Conservation (phyloP, 2,113 vertebrate species). For the Camelus bactrianus region DNA sequence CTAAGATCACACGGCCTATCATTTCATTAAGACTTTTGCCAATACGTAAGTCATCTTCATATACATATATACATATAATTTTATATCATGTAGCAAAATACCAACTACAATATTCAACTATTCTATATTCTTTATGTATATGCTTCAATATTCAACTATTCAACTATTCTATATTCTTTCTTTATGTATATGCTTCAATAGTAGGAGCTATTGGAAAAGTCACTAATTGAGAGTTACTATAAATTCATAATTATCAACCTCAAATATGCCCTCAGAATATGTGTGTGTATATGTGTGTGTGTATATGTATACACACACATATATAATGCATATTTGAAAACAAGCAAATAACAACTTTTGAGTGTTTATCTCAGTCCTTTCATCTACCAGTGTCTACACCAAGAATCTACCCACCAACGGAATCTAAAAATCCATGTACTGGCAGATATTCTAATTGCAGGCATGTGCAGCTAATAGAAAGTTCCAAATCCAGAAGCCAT, state of each 20-base stretch:
- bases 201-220: background rate
- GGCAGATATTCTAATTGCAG: background rate
- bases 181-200: background rate
- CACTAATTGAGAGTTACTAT: background rate
- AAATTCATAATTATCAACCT: background rate
- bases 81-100: background rate
- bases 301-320: background rate
- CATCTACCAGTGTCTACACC: accelerated
- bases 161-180: background rate
- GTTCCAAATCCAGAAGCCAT: background rate
- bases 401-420: background rate
- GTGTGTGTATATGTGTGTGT: background rate
- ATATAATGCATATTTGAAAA: background rate
- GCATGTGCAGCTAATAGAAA: background rate
- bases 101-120: background rate
- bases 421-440: background rate
- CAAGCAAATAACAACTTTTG: background rate
- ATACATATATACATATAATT: background rate
- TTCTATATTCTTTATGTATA: background rate
- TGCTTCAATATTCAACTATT: background rate
- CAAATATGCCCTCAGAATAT: background rate
- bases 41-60: background rate
- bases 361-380: background rate
- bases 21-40: background rate
- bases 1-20: background rate